These are phyloP conservation scores for Cotesia congregata DNA, from an alignment of 2,888 invertebrate genomes.

Conservation along the genomic window DNA sequence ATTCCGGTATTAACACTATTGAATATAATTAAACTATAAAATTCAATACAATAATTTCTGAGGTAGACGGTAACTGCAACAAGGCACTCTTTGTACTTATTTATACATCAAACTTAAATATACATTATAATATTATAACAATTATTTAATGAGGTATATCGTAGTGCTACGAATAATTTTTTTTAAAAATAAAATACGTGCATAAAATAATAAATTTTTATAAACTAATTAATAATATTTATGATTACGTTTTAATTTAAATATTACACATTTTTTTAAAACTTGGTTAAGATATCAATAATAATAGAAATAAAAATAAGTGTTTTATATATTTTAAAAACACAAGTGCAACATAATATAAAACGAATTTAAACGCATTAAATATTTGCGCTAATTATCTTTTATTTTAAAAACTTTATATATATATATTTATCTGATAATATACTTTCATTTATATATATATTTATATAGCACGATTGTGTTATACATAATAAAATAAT, in stretches of 20 bases:
- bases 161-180: not conserved
- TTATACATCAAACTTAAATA: not conserved
- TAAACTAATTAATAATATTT: slow-evolving; percentile 8
- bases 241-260: not conserved
- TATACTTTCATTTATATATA: not conserved
- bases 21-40: not conserved
- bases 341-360: too few relatives aligned
- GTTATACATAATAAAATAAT: slow-evolving; percentile 27
- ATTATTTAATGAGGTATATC: slow-evolving; percentile 10
- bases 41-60: slow-evolving; percentile 16
- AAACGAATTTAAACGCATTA: too few relatives aligned
- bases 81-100: slow-evolving; percentile 31
- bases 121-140: slow-evolving; percentile 3
- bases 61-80: slow-evolving; percentile 32
- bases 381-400: not conserved
- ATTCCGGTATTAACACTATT: not conserved
- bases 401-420: not conserved
- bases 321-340: too few relatives aligned
- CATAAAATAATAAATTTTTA: slow-evolving; percentile 20
- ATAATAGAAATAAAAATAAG: too few relatives aligned
- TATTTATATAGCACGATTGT: slow-evolving; percentile 34
- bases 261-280: not conserved
- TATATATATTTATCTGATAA: not conserved
- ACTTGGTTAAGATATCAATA: too few relatives aligned
- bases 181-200: slow-evolving; percentile 17